Evolutionary conservation across 2,113 vertebrate species (phyloP).

Genomic region (Corydoras maculifer): DNA sequence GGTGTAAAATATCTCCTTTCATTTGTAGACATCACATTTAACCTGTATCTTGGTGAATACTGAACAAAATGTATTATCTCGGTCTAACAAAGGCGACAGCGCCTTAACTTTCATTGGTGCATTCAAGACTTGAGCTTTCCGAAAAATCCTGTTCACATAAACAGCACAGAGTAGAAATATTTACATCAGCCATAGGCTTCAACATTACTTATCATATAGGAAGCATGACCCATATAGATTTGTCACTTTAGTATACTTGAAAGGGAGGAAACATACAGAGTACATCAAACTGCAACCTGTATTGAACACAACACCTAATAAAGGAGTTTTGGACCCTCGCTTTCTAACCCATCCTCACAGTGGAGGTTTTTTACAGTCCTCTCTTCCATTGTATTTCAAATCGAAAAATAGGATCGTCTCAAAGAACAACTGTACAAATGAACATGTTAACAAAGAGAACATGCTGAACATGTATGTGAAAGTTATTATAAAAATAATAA

Average conservation of each 20-base stretch:
- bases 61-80: constrained; percentile 63
- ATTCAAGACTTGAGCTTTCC: constrained; percentile 85
- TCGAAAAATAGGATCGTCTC: constrained; percentile 21
- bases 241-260: constrained; percentile 55
- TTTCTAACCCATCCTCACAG: constrained; percentile 31
- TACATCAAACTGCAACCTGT: constrained; percentile 48
- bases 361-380: constrained; percentile 23
- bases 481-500: background rate
- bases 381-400: constrained; percentile 15
- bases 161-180: constrained; percentile 74
- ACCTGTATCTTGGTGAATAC: constrained; percentile 55
- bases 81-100: constrained; percentile 50
- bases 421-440: constrained; percentile 36
- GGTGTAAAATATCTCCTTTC: constrained; percentile 36
- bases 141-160: constrained; percentile 88
- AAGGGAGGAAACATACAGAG: constrained; percentile 45
- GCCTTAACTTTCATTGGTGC: constrained; percentile 60
- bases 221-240: constrained; percentile 53
- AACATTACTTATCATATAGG: constrained; percentile 51
- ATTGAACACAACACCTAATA: constrained; percentile 30
- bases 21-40: constrained; percentile 55
- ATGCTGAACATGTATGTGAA: constrained; percentile 1
- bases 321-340: constrained; percentile 20
- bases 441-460: background rate
- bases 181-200: constrained; percentile 65